A percentile compares a stretch with the other conserved stretches of the same genome.
Evolutionary conservation across 2,888 invertebrate species (phyloP).

Genomic region (Serrognathus titanus): DNA sequence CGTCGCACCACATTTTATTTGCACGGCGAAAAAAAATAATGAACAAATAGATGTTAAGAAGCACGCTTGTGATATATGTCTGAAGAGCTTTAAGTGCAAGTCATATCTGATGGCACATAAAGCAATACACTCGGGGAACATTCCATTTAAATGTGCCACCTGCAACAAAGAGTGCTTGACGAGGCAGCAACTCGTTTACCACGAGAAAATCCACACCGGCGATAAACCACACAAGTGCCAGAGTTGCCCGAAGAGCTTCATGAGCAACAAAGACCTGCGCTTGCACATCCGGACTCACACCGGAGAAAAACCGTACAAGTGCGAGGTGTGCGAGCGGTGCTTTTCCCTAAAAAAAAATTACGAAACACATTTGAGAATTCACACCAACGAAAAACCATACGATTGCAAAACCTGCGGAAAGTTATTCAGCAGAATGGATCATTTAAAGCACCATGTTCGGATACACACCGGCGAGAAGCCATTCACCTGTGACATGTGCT

Average conservation of each 20-base stretch:
- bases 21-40: slow-evolving; percentile 8
- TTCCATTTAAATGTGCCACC: slow-evolving; percentile 11
- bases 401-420: slow-evolving; percentile 15
- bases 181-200: slow-evolving; percentile 13
- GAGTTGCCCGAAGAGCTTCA: slow-evolving; percentile 14
- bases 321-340: slow-evolving; percentile 8
- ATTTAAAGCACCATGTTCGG: slow-evolving; percentile 12
- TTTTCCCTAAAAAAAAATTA: slow-evolving; percentile 17
- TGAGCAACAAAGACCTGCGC: slow-evolving; percentile 14
- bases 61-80: slow-evolving; percentile 13
- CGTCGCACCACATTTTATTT: slow-evolving; percentile 12
- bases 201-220: slow-evolving; percentile 16
- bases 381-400: slow-evolving; percentile 16
- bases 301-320: slow-evolving; percentile 13
- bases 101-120: slow-evolving; percentile 11
- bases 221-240: slow-evolving; percentile 13
- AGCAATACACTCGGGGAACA: slow-evolving; percentile 9
- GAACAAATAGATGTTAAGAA: slow-evolving; percentile 9
- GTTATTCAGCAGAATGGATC: slow-evolving; percentile 16
- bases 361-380: slow-evolving; percentile 15
- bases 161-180: slow-evolving; percentile 14
- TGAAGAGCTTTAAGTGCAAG: slow-evolving; percentile 15
- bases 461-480: slow-evolving; percentile 13
- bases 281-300: slow-evolving; percentile 14
- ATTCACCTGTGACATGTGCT: slow-evolving; percentile 29